These are phyloP conservation scores for Trematomus bernacchii DNA, from an alignment of 2,797 vertebrate species.

Conservation along the genomic window DNA sequence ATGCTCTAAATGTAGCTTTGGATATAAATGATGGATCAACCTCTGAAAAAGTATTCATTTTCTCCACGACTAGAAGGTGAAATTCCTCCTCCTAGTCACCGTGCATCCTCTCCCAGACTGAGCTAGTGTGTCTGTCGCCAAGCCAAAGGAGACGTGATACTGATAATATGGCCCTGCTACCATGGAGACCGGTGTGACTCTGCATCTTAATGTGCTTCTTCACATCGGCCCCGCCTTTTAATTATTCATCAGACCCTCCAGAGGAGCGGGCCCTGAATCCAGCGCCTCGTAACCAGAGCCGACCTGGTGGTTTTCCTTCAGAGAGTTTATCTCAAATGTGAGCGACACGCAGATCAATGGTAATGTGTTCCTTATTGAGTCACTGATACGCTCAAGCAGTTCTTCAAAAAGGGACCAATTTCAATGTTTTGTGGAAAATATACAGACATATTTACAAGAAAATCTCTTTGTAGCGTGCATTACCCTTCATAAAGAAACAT, in stretches of 20 bases:
- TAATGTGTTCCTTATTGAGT: constrained; percentile 36
- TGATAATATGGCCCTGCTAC: constrained; percentile 65
- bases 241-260: constrained; percentile 76
- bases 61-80: not conserved
- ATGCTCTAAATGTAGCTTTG: constrained; percentile 53
- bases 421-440: not conserved
- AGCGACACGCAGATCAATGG: constrained; percentile 26
- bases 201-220: constrained; percentile 82
- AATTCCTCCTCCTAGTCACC: constrained; percentile 1
- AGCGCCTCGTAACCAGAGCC: constrained; percentile 17
- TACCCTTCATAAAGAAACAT: not conserved
- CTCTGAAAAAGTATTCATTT: constrained; percentile 48
- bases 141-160: constrained; percentile 59
- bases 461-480: not conserved
- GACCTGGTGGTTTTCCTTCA: not conserved
- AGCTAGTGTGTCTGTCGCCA: constrained; percentile 14
- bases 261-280: constrained; percentile 54
- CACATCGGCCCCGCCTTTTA: constrained; percentile 71
- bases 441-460: not conserved
- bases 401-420: not conserved
- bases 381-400: constrained; percentile 8
- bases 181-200: constrained; percentile 76
- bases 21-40: constrained; percentile 75
- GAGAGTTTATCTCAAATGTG: constrained; percentile 22
- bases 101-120: constrained; percentile 14